phyloP scores from a whole-genome alignment of 2,888 invertebrate genomes.

The Bugula neritina region DNA sequence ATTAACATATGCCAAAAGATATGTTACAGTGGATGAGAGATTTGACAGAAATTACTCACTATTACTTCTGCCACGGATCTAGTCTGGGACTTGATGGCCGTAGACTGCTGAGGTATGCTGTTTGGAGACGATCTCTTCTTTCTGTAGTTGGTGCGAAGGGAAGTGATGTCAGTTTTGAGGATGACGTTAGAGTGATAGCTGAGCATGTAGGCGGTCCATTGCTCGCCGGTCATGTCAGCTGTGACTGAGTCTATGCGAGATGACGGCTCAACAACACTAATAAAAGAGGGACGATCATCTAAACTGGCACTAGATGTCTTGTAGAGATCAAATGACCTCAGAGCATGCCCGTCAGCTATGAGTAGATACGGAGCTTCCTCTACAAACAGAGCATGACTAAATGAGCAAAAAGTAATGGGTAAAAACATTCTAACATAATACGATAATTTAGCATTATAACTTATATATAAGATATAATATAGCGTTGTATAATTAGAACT shows the following conservation, averaged over 20 bases:
- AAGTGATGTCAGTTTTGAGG: slow-evolving; percentile 13
- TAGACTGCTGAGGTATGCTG: not conserved
- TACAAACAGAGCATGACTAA: not conserved
- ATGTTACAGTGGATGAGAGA: too few relatives aligned
- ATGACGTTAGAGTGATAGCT: slow-evolving; percentile 16
- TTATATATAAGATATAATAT: too few relatives aligned
- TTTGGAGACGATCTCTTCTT: not conserved
- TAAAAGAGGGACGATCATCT: not conserved
- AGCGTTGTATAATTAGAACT: too few relatives aligned
- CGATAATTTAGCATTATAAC: too few relatives aligned
- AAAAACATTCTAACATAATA: too few relatives aligned
- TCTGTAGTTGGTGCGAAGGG: not conserved
- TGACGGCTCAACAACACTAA: not conserved
- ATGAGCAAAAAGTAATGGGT: too few relatives aligned
- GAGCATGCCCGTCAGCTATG: not conserved
- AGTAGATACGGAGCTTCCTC: not conserved
- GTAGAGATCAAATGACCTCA: not conserved
- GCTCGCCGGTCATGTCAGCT: not conserved
- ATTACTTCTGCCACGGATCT: not conserved
- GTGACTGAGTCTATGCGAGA: slow-evolving; percentile 16
- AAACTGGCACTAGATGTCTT: not conserved
- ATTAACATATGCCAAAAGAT: too few relatives aligned
- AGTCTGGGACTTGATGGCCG: slow-evolving; percentile 15
- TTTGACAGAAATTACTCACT: too few relatives aligned
- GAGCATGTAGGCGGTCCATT: slow-evolving; percentile 21